Evolutionary conservation across 1,140 invertebrate species (phyloP).

Genomic region (Hyposmocoma kahamanoa): DNA sequence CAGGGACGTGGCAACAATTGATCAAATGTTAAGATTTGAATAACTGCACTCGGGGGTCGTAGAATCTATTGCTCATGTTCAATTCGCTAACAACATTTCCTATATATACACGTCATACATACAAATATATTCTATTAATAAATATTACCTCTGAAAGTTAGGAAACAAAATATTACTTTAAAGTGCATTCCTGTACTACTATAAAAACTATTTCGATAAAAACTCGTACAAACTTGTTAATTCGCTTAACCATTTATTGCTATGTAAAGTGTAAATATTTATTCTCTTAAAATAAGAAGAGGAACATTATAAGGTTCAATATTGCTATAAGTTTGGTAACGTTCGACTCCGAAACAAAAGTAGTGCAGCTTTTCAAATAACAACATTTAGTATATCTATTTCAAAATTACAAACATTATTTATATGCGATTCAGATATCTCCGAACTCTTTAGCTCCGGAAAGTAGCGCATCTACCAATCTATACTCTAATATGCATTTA

Average conservation of each 20-base stretch:
- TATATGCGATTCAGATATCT: slow-evolving; percentile 24
- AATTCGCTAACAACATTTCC: slow-evolving; percentile 52
- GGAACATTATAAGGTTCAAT: slow-evolving; percentile 74
- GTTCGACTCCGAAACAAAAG: slow-evolving; percentile 55
- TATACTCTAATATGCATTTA: slow-evolving; percentile 58
- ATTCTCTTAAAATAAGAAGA: slow-evolving; percentile 75
- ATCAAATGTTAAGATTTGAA: slow-evolving; percentile 74
- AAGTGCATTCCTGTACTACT: slow-evolving; percentile 68
- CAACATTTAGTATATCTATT: slow-evolving; percentile 54
- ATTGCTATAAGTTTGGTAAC: slow-evolving; percentile 72
- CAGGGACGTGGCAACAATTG: slow-evolving; percentile 54
- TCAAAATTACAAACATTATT: neutral
- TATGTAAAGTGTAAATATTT: slow-evolving; percentile 75
- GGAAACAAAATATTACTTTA: slow-evolving; percentile 72
- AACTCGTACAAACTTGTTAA: slow-evolving; percentile 71
- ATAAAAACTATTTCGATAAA: slow-evolving; percentile 73
- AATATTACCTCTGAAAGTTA: slow-evolving; percentile 74
- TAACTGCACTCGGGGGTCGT: slow-evolving; percentile 72
- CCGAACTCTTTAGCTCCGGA: slow-evolving; percentile 46
- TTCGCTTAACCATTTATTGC: slow-evolving; percentile 70
- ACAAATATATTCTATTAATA: slow-evolving; percentile 72
- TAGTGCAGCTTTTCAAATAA: slow-evolving; percentile 74
- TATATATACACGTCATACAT: slow-evolving; percentile 66
- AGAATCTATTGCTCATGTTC: slow-evolving; percentile 53
- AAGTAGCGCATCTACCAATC: slow-evolving; percentile 71